These are phyloP conservation scores for Caenorhabditis virilis DNA, from an alignment of 2,888 invertebrate genomes.

Conservation along the genomic window DNA sequence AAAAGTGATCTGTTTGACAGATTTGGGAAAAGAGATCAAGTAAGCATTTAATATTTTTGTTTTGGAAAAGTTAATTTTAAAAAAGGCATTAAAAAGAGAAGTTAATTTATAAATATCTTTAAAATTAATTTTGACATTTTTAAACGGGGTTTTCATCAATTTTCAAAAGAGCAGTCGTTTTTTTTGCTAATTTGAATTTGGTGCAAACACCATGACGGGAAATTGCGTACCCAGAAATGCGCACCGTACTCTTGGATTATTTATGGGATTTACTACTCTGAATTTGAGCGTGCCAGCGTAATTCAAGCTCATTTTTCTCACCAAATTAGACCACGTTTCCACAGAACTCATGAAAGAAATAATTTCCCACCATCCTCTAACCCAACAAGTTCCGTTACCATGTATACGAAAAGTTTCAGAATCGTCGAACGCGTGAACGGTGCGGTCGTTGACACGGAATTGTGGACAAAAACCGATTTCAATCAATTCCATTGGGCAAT, in stretches of 20 bases:
- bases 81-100: too few species aligned
- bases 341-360: too few species aligned
- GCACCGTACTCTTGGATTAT: too few species aligned
- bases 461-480: conserved; percentile 62
- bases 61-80: background rate
- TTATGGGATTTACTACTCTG: too few species aligned
- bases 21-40: conserved; percentile 52
- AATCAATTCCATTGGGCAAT: conserved; percentile 63
- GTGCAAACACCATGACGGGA: too few species aligned
- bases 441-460: conserved; percentile 45
- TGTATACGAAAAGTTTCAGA: conserved; percentile 27
- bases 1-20: conserved; percentile 51
- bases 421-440: conserved; percentile 56
- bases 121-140: background rate
- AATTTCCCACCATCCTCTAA: too few species aligned
- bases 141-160: background rate
- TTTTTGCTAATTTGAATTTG: background rate
- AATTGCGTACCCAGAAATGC: too few species aligned
- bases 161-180: background rate
- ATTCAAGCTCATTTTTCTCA: too few species aligned
- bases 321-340: too few species aligned
- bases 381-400: too few species aligned
- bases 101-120: too few species aligned
- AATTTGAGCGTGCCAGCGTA: too few species aligned
- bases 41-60: conserved; percentile 13